These are phyloP conservation scores for Neuroscelio doddi DNA, from an alignment of 2,888 invertebrate species.

Conservation along the genomic window DNA sequence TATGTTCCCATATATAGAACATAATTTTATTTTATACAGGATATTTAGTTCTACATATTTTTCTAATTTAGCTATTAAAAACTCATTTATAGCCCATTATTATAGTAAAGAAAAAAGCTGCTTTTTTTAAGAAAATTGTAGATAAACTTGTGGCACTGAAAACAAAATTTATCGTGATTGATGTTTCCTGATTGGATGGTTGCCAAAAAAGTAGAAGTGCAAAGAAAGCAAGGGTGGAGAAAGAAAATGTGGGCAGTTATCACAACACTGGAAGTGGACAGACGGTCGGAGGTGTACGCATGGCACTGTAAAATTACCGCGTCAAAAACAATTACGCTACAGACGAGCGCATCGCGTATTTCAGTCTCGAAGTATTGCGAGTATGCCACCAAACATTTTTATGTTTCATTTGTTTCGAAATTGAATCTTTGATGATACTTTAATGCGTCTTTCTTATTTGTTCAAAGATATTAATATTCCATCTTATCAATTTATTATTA, in stretches of 20 bases:
- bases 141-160: conserved; percentile 24
- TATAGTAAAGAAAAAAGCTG: too few species aligned
- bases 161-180: conserved; percentile 51
- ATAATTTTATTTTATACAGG: too few species aligned
- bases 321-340: conserved; percentile 71
- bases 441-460: too few species aligned
- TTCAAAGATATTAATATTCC: too few species aligned
- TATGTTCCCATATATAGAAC: too few species aligned
- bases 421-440: conserved; percentile 10
- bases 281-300: conserved; percentile 65
- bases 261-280: conserved; percentile 54
- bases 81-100: too few species aligned
- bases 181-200: conserved; percentile 51
- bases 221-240: conserved; percentile 39
- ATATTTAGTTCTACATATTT: too few species aligned
- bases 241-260: conserved; percentile 62
- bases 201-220: conserved; percentile 36
- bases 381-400: conserved; percentile 25
- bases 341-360: conserved; percentile 60
- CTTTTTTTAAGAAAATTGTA: too few species aligned
- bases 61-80: too few species aligned
- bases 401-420: conserved; percentile 24
- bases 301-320: conserved; percentile 72
- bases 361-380: conserved; percentile 16
- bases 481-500: too few species aligned